These are phyloP conservation scores for Quadriops clusia DNA, from an alignment of 2,888 invertebrate genomes.

Conservation along the genomic window DNA sequence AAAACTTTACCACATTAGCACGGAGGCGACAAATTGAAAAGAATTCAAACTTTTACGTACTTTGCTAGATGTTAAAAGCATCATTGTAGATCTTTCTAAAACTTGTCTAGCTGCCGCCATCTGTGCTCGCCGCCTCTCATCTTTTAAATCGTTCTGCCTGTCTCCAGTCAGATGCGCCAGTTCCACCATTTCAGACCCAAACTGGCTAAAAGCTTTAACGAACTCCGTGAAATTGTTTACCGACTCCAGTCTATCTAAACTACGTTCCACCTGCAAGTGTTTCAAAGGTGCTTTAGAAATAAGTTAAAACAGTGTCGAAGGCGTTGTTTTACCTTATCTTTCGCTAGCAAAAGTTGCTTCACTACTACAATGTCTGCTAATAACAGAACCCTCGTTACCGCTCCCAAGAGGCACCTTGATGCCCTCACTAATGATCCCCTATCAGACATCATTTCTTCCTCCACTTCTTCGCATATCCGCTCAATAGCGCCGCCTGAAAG, in stretches of 20 bases:
- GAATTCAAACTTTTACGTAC: slow-evolving; percentile 36
- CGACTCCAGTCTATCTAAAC: slow-evolving; percentile 72
- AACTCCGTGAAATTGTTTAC: slow-evolving; percentile 93
- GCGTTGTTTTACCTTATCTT: slow-evolving; percentile 66
- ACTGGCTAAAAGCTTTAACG: slow-evolving; percentile 95
- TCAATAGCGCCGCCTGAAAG: slow-evolving; percentile 81
- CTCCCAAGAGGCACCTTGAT: slow-evolving; percentile 82
- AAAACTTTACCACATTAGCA: background rate
- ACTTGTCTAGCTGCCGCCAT: slow-evolving; percentile 93
- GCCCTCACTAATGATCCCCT: slow-evolving; percentile 75
- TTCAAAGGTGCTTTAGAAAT: background rate
- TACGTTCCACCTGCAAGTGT: slow-evolving; percentile 54
- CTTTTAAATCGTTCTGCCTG: slow-evolving; percentile 73
- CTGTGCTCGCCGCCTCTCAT: slow-evolving; percentile 89
- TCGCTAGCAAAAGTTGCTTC: slow-evolving; percentile 86
- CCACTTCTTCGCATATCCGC: slow-evolving; percentile 72
- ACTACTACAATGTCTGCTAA: slow-evolving; percentile 97
- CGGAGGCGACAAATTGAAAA: background rate
- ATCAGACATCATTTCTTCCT: slow-evolving; percentile 44
- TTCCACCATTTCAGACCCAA: slow-evolving; percentile 98
- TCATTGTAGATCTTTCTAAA: slow-evolving; percentile 89
- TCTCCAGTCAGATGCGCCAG: slow-evolving; percentile 85
- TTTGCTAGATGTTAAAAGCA: slow-evolving; percentile 94
- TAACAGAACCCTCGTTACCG: slow-evolving; percentile 89
- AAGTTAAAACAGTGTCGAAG: background rate